Base-by-base conservation (phyloP, 53 echinoderm and acorn worm species). In the Echinometra lucunter region DNA sequence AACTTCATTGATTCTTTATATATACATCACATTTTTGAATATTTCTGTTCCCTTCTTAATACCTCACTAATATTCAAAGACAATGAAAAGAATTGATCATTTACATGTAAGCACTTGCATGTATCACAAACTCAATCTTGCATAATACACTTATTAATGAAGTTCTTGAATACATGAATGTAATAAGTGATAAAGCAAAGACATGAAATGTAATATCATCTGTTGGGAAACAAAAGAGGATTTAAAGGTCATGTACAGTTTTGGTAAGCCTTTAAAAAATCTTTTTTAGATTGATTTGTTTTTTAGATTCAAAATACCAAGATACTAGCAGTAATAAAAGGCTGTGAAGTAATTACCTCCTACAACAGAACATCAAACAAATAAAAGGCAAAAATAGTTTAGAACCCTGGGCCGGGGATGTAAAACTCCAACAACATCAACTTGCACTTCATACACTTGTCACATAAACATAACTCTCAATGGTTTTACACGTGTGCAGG, bases 121-220 rank as follows among this genome's bases (percentile, higher is more conserved):
- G 11, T 5, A n/a, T 69, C 11, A 4, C 5, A 38, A 34, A 6
- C 78, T 18, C 23, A 75, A 17, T 40, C 21, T 75, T 75, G 78
- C 40, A 78, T 78, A 78, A 40, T 78, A 38, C 78, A 40, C 42
- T 78, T 30, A 1, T 10, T 38, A 78, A 21, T 21, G 19, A 38
- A 78, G 42, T 42, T 78, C 78, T 78, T 78, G 78, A 78, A 78
- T 78, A 78, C 78, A 78, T 78, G 78, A 78, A 78, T 78, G 42
- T 38, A 78, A 78, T 78, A 42, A 40, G 35, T 40, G 3, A 21
- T 78, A 40, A 78, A 40, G 42, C 78, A 78, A 69, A 32, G 10
- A 34, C 69, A 32, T 69, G 69, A 69, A 63, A 25, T 7, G 72
- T 72, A 30, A 2, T 13, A 72, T 15, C 1, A 3, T 72, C 28